These are phyloP conservation scores for Silurus lanzhouensis DNA, from an alignment of 2,797 vertebrate species.

Conservation along the genomic window DNA sequence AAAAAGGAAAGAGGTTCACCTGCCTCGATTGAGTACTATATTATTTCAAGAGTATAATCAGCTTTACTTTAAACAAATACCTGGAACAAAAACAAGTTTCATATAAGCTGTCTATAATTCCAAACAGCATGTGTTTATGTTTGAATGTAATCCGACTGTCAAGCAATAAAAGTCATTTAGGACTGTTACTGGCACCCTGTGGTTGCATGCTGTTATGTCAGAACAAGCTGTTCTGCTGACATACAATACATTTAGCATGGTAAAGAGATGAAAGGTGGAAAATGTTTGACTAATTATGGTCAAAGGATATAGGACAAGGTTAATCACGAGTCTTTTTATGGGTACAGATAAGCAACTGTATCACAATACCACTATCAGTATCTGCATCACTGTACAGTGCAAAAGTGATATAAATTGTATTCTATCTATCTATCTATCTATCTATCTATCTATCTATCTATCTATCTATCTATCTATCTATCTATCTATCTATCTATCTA, in stretches of 20 bases:
- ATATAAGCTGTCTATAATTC: background rate
- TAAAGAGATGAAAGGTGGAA: background rate
- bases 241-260: background rate
- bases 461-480: no score
- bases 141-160: background rate
- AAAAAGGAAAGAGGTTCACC: background rate
- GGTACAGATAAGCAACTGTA: background rate
- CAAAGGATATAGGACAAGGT: background rate
- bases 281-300: background rate
- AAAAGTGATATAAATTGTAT: background rate
- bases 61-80: background rate
- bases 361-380: background rate
- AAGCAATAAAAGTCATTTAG: background rate
- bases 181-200: conserved; percentile 20
- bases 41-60: background rate
- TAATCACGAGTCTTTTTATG: background rate
- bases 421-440: no score
- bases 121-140: background rate
- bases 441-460: no score
- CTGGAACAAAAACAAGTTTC: background rate
- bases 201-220: conserved; percentile 8
- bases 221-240: background rate
- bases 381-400: background rate
- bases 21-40: background rate
- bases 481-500: no score